These are phyloP conservation scores for Siniperca undulata DNA, from an alignment of 2,797 vertebrate species.

Conservation along the genomic window DNA sequence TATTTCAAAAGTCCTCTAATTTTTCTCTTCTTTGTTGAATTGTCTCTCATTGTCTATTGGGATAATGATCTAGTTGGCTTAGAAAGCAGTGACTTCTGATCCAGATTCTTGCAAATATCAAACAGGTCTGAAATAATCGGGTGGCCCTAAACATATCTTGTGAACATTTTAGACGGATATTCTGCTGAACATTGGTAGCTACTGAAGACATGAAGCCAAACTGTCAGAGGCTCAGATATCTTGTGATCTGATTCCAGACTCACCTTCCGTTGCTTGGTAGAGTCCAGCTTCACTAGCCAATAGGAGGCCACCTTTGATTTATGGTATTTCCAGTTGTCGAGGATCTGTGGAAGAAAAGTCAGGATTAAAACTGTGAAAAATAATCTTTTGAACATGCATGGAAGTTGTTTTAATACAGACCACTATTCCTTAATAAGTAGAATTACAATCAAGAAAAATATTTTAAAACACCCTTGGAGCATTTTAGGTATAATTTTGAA, in stretches of 20 bases:
- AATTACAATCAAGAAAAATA: slow-evolving; percentile 1
- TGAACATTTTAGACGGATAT: background rate
- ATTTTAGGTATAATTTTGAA: background rate
- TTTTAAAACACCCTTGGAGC: background rate
- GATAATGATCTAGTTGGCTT: background rate
- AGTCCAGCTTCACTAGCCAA: slow-evolving; percentile 97
- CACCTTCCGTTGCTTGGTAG: slow-evolving; percentile 96
- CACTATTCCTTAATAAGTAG: background rate
- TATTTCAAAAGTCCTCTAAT: background rate
- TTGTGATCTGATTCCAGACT: slow-evolving; percentile 52
- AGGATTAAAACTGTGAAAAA: slow-evolving; percentile 15
- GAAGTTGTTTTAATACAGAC: slow-evolving; percentile 10
- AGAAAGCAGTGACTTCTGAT: background rate
- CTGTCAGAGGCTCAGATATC: background rate
- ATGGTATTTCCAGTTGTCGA: slow-evolving; percentile 98
- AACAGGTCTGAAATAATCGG: background rate
- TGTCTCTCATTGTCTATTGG: background rate
- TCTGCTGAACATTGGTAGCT: background rate
- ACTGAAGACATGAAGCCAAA: background rate
- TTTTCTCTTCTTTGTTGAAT: background rate
- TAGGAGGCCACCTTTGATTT: slow-evolving; percentile 98
- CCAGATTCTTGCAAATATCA: background rate
- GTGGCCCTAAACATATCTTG: background rate
- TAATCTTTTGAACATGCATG: background rate
- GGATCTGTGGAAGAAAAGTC: slow-evolving; percentile 86